Evolutionary conservation across 2,113 vertebrate genomes (phyloP), one percentile per base, ranked within the genome.

Genomic region (Oryzias woworae): DNA sequence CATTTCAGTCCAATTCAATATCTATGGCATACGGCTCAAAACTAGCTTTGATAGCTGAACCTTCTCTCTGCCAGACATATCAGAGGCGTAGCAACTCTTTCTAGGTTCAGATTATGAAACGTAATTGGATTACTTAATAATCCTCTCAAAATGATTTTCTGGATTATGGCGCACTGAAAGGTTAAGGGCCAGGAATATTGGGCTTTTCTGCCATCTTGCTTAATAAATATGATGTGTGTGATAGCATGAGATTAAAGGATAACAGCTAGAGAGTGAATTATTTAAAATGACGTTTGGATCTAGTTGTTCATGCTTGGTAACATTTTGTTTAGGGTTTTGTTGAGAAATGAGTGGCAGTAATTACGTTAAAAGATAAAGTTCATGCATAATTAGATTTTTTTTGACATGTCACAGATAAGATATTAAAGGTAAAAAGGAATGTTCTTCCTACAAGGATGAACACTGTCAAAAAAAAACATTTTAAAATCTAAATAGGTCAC

Each of bases 81-180:
- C 26, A 31, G 17, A 83, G 58, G 73, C 59, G 70, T 65, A 78
- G 51, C 5, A 69, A 75, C 46, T 67, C 53, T 85, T 80, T 86
- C 61, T 61, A 66, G 62, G 47, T 66, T 77, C 57, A 74, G 77
- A 87, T 83, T 87, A 84, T 80, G 8, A 81, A 75, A 45, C 72
- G 58, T 86, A 87, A 83, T 87, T 87, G 82, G 83, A 84, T 88
- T 84, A 69, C 23, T 74, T 77, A 64, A 77, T 86, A 81, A 86
- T 87, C 86, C 58, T 46, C 77, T 85, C 71, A 87, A 87, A 28
- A 76, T 84, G 71, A 89, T 85, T 86, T 84, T 71, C 71, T 75
- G 86, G 84, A 86, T 88, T 85, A 84, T 57, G 17, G 22, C 4
- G 4, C 69, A 62, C 52, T 73, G 46, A 74, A 69, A 18, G 52